Percentiles rank a stretch among this genome's conserved stretches.
Evolutionary conservation across 35 echinoderm and acorn worm species (phyloP).

Genomic region (Ophiothrix spiculata): DNA sequence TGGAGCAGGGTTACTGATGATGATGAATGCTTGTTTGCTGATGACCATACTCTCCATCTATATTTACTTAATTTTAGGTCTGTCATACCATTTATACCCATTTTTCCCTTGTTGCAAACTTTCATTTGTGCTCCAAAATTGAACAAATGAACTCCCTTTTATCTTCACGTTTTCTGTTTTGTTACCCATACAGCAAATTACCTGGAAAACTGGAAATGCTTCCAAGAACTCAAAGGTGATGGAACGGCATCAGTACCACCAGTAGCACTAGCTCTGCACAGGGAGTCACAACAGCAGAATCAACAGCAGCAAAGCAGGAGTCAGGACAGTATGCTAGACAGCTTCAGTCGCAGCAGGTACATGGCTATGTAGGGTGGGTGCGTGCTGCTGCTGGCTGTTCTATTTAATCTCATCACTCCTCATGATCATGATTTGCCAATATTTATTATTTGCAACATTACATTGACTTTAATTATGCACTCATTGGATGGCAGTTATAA

Average conservation of each 20-base stretch:
- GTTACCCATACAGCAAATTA: conserved; percentile 68
- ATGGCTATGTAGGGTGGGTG: not conserved
- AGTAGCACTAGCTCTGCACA: not conserved
- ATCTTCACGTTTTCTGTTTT: conserved; percentile 21
- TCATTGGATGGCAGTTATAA: too few species aligned
- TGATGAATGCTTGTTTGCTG: too few species aligned
- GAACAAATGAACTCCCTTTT: too few species aligned
- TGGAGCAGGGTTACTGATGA: too few species aligned
- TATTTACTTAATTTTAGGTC: too few species aligned
- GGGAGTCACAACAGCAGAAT: conserved; percentile 15
- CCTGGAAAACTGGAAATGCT: conserved; percentile 98
- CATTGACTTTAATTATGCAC: too few species aligned
- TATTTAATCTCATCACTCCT: not conserved
- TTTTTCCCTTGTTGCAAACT: too few species aligned
- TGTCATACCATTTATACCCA: too few species aligned
- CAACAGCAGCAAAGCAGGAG: conserved; percentile 13
- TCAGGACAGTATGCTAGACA: not conserved
- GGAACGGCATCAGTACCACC: conserved; percentile 27
- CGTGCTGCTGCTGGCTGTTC: not conserved
- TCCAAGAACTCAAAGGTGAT: conserved; percentile 90
- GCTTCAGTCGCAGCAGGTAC: conserved; percentile 2
- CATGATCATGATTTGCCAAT: not conserved
- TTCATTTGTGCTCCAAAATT: not conserved
- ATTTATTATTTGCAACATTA: not conserved
- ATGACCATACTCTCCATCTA: too few species aligned